Conservation (phyloP, 1,140 invertebrate genomes). For the Mya arenaria region DNA sequence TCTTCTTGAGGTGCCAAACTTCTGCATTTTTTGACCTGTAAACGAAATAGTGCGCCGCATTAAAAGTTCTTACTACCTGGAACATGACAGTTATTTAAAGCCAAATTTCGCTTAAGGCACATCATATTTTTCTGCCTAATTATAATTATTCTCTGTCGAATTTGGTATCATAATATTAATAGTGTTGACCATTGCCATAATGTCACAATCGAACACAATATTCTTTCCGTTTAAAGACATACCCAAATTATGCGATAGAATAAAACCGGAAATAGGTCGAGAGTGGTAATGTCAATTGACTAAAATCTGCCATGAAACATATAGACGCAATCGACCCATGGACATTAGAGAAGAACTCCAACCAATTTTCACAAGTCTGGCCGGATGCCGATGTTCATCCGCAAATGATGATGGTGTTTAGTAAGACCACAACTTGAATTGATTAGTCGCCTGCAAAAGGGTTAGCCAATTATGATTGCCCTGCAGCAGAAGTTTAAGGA, state of each 20-base stretch:
- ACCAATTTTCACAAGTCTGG: constrained; percentile 39
- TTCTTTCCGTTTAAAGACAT: constrained; percentile 38
- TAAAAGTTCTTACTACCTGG: not conserved
- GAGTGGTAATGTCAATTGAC: constrained; percentile 47
- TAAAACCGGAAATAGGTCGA: constrained; percentile 55
- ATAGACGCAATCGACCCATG: constrained; percentile 45
- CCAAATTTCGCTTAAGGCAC: constrained; percentile 22
- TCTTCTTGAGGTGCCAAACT: constrained; percentile 25
- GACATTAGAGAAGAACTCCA: constrained; percentile 9
- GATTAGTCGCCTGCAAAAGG: constrained; percentile 52
- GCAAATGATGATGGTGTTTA: constrained; percentile 36
- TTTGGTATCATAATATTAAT: constrained; percentile 33
- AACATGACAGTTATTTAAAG: not conserved
- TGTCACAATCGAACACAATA: constrained; percentile 32
- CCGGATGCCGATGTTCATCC: constrained; percentile 11
- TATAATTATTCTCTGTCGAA: constrained; percentile 19
- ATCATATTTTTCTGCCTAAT: not conserved
- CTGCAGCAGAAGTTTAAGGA: constrained; percentile 52
- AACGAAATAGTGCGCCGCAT: constrained; percentile 31
- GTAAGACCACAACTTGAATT: constrained; percentile 11
- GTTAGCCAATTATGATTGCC: constrained; percentile 14
- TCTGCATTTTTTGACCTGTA: constrained; percentile 20
- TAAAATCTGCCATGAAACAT: constrained; percentile 40
- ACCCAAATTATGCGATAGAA: constrained; percentile 35
- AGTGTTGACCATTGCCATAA: constrained; percentile 31